Percentiles rank a stretch among this genome's conserved stretches.
phyloP scores from a whole-genome alignment of 2,113 vertebrate genomes.

The Hydropotes inermis region DNA sequence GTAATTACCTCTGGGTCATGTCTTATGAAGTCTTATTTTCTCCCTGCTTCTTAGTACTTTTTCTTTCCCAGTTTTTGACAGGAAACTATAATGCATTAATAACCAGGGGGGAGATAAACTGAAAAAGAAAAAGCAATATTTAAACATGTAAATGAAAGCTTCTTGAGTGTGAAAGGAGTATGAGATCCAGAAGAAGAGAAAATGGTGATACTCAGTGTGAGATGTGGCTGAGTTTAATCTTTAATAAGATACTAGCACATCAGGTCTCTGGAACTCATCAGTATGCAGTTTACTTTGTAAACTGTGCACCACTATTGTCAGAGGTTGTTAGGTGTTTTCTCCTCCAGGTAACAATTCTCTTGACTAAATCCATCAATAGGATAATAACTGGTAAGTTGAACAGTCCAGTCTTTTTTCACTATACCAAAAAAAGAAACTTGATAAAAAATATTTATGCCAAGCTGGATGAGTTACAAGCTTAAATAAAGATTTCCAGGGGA shows the following conservation, averaged over 20 bases:
- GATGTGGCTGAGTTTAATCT: neutral
- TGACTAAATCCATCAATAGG: neutral
- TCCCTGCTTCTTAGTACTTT: neutral
- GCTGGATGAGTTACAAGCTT: neutral
- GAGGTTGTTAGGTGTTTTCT: neutral
- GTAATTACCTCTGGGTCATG: neutral
- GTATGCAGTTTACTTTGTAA: neutral
- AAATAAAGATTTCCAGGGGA: neutral
- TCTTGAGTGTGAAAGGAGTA: neutral
- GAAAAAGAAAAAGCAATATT: neutral
- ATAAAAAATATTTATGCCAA: neutral
- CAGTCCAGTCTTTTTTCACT: neutral
- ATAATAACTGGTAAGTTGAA: neutral
- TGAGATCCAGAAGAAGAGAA: neutral
- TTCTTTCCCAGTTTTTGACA: neutral
- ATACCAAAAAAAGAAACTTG: neutral
- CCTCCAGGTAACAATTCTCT: neutral
- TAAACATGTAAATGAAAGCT: neutral
- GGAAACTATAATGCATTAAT: neutral
- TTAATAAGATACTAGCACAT: neutral
- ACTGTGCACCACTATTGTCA: neutral
- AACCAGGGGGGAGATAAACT: neutral
- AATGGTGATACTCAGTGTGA: neutral
- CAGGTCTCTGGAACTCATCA: neutral
- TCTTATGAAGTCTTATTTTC: neutral